Evolutionary conservation across 2,113 vertebrate species (phyloP), one percentile per base, ranked within the genome.

Genomic region (Aviceda subcristata): DNA sequence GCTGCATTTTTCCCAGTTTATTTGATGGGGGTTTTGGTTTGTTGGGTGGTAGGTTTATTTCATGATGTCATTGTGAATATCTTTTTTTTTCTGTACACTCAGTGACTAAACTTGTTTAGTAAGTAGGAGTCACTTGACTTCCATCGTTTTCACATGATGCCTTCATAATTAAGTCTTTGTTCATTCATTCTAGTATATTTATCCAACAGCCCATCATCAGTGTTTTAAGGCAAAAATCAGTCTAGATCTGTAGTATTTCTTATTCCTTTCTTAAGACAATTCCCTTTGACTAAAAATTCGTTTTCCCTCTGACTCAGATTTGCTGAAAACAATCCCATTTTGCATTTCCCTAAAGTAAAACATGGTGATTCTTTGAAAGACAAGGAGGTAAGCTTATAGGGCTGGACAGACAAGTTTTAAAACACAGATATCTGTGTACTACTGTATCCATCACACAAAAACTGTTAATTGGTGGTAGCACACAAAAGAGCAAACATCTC

Each of bases 21-120:
- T 80, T 73, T 87, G 36, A 23, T 43, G 27, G 4, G 2, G 1
- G 10, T 27, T 59, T 84, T 77, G 21, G 2, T 73, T 84, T 87
- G 7, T 21, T 36, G 81, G 4, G 7, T 71, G 23, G 30, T 55
- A 14, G 11, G 23, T 60, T 79, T 76, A 23, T 41, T 60, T 84
- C 9, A 22, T 73, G 9, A 62, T 5, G 4, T 63, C 9, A 46
- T 43, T 2, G 0, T 32, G 3, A 55, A 0, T 45, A 12, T 80
- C 12, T 69, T 23, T 64, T 69, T 23, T 64, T 66, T 73, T 38
- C 15, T 30, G 18, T 51, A 26, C 7, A 11, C 34, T 48, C 12
- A 21, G 36, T 87, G 69, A 48, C 66, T 77, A 24, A 62, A 66
- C 39, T 53, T 90, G 3, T 0, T 5, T 36, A 73, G 22, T 51